Conservation (phyloP, 2,888 invertebrate species). For the Fabriciana adippe region DNA sequence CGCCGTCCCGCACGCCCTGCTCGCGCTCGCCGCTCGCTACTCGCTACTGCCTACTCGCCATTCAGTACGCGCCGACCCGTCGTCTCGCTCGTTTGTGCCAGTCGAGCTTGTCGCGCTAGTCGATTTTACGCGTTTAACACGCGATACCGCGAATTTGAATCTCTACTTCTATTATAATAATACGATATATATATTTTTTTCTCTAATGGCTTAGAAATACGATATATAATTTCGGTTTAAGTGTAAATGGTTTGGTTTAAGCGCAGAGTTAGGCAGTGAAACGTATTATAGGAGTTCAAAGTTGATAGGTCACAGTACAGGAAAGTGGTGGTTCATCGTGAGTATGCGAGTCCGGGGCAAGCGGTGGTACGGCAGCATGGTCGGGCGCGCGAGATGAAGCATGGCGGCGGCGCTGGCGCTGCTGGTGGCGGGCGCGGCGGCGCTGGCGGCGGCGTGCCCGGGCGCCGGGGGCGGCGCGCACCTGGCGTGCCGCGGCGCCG, state of each 20-base stretch:
- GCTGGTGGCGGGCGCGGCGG: slow-evolving; percentile 43
- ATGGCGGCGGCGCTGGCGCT: slow-evolving; percentile 46
- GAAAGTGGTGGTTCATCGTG: slow-evolving; percentile 28
- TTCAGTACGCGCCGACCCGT: slow-evolving; percentile 56
- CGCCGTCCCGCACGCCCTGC: slow-evolving; percentile 31
- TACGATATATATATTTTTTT: neutral
- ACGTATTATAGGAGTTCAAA: neutral
- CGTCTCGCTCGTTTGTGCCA: slow-evolving; percentile 47
- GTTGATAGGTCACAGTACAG: neutral
- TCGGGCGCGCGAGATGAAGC: slow-evolving; percentile 66
- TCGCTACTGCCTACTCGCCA: neutral
- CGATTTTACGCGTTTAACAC: slow-evolving; percentile 46
- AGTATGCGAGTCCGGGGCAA: slow-evolving; percentile 17
- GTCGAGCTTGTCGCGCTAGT: slow-evolving; percentile 55
- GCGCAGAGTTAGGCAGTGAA: neutral
- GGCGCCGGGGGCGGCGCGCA: slow-evolving; percentile 51
- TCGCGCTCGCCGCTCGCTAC: slow-evolving; percentile 45
- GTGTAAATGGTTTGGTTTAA: neutral
- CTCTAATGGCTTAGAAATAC: no score
- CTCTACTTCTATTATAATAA: neutral
- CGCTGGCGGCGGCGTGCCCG: slow-evolving; percentile 42
- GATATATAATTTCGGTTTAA: neutral
- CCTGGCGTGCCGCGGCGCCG: slow-evolving; percentile 59
- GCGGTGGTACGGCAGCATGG: slow-evolving; percentile 51
- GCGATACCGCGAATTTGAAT: slow-evolving; percentile 61